Conservation (phyloP, 2,113 vertebrate species). For the Sorex araneus region DNA sequence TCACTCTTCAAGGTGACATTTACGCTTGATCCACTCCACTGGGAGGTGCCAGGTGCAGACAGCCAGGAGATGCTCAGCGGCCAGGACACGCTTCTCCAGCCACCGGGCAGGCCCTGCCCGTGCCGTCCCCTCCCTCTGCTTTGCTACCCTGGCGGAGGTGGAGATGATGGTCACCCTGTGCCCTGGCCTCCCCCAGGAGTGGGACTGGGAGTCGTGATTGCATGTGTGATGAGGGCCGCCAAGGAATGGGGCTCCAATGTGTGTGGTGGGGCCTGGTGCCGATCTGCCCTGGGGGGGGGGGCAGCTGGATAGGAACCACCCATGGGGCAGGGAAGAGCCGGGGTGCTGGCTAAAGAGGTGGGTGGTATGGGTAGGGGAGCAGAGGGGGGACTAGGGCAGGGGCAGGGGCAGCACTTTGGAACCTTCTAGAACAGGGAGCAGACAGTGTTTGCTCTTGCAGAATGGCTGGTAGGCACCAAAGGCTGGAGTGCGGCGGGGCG, state of each 20-base stretch:
- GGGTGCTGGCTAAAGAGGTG: background rate
- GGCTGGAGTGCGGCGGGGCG: background rate
- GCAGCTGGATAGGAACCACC: background rate
- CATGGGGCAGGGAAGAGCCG: background rate
- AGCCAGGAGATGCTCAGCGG: too few species aligned
- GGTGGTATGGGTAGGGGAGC: background rate
- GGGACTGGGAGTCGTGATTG: background rate
- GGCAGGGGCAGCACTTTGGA: rapidly evolving
- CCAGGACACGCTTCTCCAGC: too few species aligned
- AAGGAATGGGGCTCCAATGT: background rate
- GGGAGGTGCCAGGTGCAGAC: slow-evolving; percentile 39
- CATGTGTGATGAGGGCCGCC: background rate
- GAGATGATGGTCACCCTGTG: background rate
- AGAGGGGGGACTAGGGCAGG: background rate
- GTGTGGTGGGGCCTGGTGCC: background rate
- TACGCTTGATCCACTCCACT: slow-evolving; percentile 67
- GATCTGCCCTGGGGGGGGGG: background rate
- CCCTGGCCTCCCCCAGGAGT: background rate
- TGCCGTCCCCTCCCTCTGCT: too few species aligned
- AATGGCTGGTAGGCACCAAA: background rate
- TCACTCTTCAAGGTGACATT: slow-evolving; percentile 64
- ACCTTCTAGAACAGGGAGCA: background rate
- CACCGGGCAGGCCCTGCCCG: too few species aligned
- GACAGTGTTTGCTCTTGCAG: background rate
- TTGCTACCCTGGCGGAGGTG: too few species aligned